A percentile compares a stretch with the other conserved stretches of the same genome.
phyloP scores from a whole-genome alignment of 2,888 invertebrate genomes.

The Eupithecia insigniata region DNA sequence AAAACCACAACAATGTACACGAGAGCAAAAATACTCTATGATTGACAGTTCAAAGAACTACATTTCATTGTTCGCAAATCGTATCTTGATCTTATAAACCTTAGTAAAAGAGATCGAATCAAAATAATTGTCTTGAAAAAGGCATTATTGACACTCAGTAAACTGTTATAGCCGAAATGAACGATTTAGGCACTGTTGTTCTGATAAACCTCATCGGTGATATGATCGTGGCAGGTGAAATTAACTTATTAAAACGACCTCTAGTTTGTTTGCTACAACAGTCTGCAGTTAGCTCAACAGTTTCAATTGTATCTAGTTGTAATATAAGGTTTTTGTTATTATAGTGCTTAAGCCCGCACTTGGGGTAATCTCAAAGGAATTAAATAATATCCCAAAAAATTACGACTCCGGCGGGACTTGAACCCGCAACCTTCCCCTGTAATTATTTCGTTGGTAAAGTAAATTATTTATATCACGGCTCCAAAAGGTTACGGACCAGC shows the following conservation, averaged over 20 bases:
- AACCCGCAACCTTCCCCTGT: too few species aligned
- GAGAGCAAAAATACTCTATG: slow-evolving; percentile 12
- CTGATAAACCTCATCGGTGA: neutral
- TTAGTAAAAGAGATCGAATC: slow-evolving; percentile 44
- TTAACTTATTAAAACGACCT: neutral
- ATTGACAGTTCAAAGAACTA: slow-evolving; percentile 26
- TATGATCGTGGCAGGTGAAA: neutral
- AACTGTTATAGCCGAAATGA: slow-evolving; percentile 19
- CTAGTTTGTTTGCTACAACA: too few species aligned
- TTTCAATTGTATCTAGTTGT: too few species aligned
- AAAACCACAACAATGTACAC: neutral
- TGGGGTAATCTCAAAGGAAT: too few species aligned
- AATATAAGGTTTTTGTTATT: too few species aligned
- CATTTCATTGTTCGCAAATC: slow-evolving; percentile 22
- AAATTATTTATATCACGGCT: too few species aligned
- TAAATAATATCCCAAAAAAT: too few species aligned
- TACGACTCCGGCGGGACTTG: too few species aligned
- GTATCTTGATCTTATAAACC: slow-evolving; percentile 25
- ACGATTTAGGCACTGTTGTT: slow-evolving; percentile 13
- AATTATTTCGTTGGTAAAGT: too few species aligned
- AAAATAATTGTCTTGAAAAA: slow-evolving; percentile 49
- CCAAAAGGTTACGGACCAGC: too few species aligned
- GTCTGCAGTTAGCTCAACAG: too few species aligned
- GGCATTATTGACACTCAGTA: slow-evolving; percentile 43
- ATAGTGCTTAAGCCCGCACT: too few species aligned